Evolutionary conservation across 1,140 invertebrate species (phyloP), one percentile per base, ranked within the genome.

Genomic region (Achatina immaculata): DNA sequence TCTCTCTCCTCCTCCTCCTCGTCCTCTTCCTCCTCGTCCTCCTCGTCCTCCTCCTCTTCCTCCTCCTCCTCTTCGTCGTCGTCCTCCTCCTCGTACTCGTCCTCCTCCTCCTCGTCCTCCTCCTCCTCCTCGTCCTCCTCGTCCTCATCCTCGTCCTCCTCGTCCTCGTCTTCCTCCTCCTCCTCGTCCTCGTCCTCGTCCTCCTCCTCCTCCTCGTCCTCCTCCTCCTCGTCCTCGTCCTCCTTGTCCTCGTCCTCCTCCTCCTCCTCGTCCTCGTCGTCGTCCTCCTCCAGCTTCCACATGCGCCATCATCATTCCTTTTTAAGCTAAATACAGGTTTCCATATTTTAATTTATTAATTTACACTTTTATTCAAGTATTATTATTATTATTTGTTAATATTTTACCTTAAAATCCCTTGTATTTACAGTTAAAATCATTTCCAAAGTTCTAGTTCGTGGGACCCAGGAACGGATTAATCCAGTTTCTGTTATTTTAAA

Each of bases 181-280:
- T 43, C n/a, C 48, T 48, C 69, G 45, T 51, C 36, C 16, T 19
- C 9, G 0, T 34, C 11, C 36, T 16, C 28, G 19, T 24, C 24
- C 36, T 48, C 66, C 42, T 28, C 58, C 38, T 71, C 62, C 80
- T 72, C 58, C 65, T 80, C 81, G 48, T 65, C 51, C 68, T 71
- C 81, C 58, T 58, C 43, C 38, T 48, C 45, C 48, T 51, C 48
- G n/a, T 42, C 3, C 51, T 51, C 51, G 11, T 48, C 21, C 38
- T 31, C 28, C 1, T n/a, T 28, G 28, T 48, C 73, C 75, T 43
- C 45, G 76, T 80, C 76, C 51, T 66, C 76, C 81, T 51, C 77
- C 71, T 66, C 55, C 81, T 80, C 76, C 48, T 48, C 65, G 74
- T 79, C 65, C 48, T 55, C 68, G 38, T 40, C 38, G 66, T 42